Percentiles rank a stretch among this genome's conserved stretches.
phyloP scores from a whole-genome alignment of 2,888 invertebrate species.

The Sinopyrophorus schimmeli region DNA sequence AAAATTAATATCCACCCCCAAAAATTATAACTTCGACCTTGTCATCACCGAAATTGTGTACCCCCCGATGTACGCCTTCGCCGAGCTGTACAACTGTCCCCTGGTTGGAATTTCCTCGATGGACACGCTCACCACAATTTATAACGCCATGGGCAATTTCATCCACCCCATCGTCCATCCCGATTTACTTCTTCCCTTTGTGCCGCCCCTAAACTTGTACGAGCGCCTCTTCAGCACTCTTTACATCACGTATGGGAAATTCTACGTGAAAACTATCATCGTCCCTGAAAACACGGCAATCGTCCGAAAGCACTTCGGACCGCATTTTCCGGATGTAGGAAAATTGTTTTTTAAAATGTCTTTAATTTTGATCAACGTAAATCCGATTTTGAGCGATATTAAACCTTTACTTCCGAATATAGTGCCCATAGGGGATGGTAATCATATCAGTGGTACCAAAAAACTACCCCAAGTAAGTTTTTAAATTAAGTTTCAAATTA shows the following conservation, averaged over 20 bases:
- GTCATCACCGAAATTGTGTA: background rate
- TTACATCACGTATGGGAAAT: background rate
- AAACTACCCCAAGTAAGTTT: slow-evolving; percentile 2
- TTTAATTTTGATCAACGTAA: background rate
- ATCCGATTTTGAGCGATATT: background rate
- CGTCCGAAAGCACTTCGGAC: background rate
- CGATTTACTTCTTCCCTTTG: background rate
- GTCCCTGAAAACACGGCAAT: background rate
- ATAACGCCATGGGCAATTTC: background rate
- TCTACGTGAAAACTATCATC: background rate
- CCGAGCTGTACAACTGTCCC: slow-evolving; percentile 5
- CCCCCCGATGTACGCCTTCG: slow-evolving; percentile 8
- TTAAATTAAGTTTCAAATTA: too few species aligned
- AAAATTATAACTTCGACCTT: background rate
- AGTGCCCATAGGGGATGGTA: background rate
- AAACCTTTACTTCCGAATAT: slow-evolving; percentile 6
- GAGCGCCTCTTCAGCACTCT: background rate
- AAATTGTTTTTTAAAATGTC: background rate
- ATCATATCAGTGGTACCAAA: background rate
- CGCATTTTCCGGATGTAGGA: background rate
- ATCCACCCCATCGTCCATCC: background rate
- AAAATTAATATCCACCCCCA: background rate
- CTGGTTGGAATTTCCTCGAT: background rate
- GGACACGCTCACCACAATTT: background rate
- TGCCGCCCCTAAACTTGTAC: background rate